Evolutionary conservation across 2,113 vertebrate genomes (phyloP).

Genomic region (Toxostoma redivivum): DNA sequence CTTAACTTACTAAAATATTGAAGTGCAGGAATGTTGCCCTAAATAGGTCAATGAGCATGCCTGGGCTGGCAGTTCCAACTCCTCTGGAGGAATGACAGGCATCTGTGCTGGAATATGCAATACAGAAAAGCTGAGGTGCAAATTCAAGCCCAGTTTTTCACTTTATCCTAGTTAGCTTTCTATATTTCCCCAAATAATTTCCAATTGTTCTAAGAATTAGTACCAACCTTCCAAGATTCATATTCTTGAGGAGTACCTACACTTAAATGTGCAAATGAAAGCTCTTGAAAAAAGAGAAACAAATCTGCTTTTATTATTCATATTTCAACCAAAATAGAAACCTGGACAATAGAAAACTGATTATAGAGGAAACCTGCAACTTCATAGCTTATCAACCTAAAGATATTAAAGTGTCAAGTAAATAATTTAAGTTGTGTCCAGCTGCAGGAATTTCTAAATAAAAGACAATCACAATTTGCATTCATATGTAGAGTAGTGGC

Average conservation of each 20-base stretch:
- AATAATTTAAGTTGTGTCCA: neutral
- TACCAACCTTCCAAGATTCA: neutral
- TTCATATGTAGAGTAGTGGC: neutral
- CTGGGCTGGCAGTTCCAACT: neutral
- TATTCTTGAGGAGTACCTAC: neutral
- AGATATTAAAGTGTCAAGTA: neutral
- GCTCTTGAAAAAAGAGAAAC: neutral
- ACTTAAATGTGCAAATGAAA: neutral
- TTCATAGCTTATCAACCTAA: neutral
- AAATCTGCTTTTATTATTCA: neutral
- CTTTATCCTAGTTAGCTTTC: neutral
- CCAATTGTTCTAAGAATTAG: neutral
- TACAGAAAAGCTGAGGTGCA: neutral
- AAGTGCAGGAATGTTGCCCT: conserved; percentile 8
- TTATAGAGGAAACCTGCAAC: neutral
- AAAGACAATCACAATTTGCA: neutral
- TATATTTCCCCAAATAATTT: neutral
- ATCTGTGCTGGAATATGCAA: neutral
- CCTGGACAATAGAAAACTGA: neutral
- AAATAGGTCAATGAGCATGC: neutral
- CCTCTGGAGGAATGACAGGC: neutral
- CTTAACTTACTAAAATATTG: neutral
- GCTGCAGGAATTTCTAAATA: neutral
- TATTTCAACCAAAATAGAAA: neutral
- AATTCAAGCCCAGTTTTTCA: neutral